Conservation (phyloP, 2,888 invertebrate species). For the Drosophila differens region DNA sequence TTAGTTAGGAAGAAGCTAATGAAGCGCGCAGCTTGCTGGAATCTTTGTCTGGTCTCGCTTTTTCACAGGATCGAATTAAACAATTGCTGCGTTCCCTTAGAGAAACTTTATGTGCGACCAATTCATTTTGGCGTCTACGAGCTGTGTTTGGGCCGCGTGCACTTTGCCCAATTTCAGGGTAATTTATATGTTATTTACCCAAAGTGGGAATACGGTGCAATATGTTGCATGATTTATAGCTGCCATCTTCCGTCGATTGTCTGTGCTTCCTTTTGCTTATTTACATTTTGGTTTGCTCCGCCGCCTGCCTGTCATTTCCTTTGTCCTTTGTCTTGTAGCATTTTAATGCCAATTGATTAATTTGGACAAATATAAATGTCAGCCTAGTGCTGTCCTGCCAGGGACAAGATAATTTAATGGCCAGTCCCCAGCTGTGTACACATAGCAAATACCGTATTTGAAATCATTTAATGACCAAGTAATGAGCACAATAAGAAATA, state of each 20-base stretch:
- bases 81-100: constrained; percentile 36
- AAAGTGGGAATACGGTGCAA: constrained; percentile 59
- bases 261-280: constrained; percentile 35
- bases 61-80: constrained; percentile 48
- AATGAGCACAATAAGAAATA: constrained; percentile 41
- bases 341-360: constrained; percentile 71
- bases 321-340: constrained; percentile 46
- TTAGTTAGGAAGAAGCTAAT: constrained; percentile 51
- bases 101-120: constrained; percentile 34
- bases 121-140: constrained; percentile 28
- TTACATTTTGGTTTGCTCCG: constrained; percentile 49
- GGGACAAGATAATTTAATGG: constrained; percentile 49
- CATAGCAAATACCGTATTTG: constrained; percentile 23
- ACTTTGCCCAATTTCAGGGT: constrained; percentile 72
- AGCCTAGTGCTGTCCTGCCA: constrained; percentile 15
- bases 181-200: constrained; percentile 76
- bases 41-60: constrained; percentile 26
- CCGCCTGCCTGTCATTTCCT: constrained; percentile 33
- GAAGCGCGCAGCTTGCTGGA: constrained; percentile 48
- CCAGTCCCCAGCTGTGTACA: constrained; percentile 33
- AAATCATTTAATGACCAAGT: constrained; percentile 41
- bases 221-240: constrained; percentile 78
- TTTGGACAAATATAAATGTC: constrained; percentile 74
- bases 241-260: constrained; percentile 62
- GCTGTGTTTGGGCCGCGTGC: constrained; percentile 31